These are phyloP conservation scores for Leptestheria dahalacensis DNA, from an alignment of 1,140 invertebrate species.

Conservation along the genomic window DNA sequence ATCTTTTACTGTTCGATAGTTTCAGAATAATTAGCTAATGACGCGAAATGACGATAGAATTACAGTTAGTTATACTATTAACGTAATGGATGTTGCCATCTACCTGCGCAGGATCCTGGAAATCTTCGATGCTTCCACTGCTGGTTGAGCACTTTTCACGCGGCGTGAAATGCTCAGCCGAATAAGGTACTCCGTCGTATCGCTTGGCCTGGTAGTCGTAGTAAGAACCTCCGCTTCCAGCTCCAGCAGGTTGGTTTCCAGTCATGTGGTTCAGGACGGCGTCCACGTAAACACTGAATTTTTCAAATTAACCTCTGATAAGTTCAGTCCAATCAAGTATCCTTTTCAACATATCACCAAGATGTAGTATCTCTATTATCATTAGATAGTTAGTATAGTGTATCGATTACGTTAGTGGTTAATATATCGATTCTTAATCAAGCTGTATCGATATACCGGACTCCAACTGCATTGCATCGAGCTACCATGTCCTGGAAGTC, in stretches of 20 bases:
- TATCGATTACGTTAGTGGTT: not conserved
- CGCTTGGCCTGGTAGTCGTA: constrained; percentile 24
- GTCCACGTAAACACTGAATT: constrained; percentile 19
- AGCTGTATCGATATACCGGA: constrained; percentile 26
- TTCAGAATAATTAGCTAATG: no score
- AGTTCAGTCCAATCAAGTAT: no score
- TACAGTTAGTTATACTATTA: no score
- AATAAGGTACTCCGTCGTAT: constrained; percentile 37
- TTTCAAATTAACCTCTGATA: no score
- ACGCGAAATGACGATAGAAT: no score
- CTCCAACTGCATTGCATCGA: constrained; percentile 38
- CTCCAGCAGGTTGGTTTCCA: constrained; percentile 22
- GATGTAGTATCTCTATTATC: no score
- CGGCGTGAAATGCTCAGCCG: constrained; percentile 26
- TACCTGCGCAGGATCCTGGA: not conserved
- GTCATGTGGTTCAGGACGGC: constrained; percentile 41
- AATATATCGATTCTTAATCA: constrained; percentile 26
- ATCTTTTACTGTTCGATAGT: no score
- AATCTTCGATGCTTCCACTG: constrained; percentile 18
- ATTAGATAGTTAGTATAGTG: no score
- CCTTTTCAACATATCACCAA: no score
- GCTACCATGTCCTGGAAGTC: constrained; percentile 38
- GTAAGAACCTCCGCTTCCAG: constrained; percentile 36
- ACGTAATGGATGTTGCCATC: no score
- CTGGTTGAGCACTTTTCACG: constrained; percentile 22